phyloP scores from a whole-genome alignment of 2,113 vertebrate species.

The Eubucco bourcierii region DNA sequence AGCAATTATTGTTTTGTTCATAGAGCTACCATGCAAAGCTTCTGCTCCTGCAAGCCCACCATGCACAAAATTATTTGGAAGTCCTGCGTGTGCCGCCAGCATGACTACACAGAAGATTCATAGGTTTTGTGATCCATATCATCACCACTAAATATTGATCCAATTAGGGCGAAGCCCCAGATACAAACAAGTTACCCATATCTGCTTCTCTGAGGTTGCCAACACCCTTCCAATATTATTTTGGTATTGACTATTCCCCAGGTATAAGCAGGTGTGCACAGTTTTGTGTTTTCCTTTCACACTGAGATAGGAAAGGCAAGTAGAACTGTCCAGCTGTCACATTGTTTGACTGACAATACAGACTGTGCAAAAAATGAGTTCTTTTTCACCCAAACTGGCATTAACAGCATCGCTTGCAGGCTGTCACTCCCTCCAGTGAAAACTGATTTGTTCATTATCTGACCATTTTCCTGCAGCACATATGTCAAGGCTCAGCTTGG shows the following conservation, averaged over 20 bases:
- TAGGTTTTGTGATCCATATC: not conserved
- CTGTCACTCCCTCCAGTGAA: not conserved
- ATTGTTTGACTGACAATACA: not conserved
- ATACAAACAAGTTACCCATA: not conserved
- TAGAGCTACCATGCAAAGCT: not conserved
- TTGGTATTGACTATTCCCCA: not conserved
- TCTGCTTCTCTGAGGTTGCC: not conserved
- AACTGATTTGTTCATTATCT: not conserved
- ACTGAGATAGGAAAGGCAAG: not conserved
- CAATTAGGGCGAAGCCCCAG: not conserved
- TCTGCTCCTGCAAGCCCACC: not conserved
- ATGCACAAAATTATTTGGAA: not conserved
- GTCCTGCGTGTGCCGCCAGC: not conserved
- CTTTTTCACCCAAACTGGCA: not conserved
- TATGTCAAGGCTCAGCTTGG: not conserved
- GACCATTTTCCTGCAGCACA: not conserved
- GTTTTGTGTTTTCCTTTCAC: not conserved
- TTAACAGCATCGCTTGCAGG: not conserved
- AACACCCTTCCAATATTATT: not conserved
- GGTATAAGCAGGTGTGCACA: not conserved
- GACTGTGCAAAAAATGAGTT: not conserved
- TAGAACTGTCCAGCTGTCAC: not conserved
- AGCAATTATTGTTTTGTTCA: not conserved
- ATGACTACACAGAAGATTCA: not conserved
- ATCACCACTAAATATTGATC: not conserved